These are phyloP conservation scores for Cephus cinctus DNA, from an alignment of 1,140 invertebrate genomes.

Conservation along the genomic window DNA sequence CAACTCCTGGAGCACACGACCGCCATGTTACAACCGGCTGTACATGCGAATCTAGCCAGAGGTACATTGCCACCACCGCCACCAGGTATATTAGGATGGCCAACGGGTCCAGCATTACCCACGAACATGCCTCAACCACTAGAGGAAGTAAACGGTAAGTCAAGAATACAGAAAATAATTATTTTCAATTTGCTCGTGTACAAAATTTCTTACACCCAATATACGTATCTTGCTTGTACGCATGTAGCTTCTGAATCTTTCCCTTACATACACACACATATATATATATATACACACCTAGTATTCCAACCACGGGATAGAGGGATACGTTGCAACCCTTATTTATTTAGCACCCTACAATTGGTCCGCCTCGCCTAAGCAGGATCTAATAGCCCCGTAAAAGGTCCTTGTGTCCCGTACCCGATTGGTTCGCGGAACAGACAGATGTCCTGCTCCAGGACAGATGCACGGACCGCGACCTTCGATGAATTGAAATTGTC, in stretches of 20 bases:
- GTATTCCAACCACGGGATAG: constrained; percentile 5
- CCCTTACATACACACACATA: not conserved
- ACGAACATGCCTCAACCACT: constrained; percentile 37
- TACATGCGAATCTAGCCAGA: constrained; percentile 44
- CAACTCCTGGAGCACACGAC: constrained; percentile 51
- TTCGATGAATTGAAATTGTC: constrained; percentile 50
- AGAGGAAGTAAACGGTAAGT: constrained; percentile 51
- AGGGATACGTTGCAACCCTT: constrained; percentile 40
- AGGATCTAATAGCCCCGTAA: constrained; percentile 57
- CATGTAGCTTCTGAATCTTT: constrained; percentile 2
- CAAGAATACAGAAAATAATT: not conserved
- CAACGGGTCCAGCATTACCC: constrained; percentile 33
- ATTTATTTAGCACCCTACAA: constrained; percentile 57
- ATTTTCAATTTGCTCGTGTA: not conserved
- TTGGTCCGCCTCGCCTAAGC: constrained; percentile 51
- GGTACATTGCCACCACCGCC: constrained; percentile 35
- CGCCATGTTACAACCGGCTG: constrained; percentile 45
- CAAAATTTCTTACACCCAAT: not conserved
- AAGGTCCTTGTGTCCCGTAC: constrained; percentile 42
- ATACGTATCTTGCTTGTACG: too few species aligned
- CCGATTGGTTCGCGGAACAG: constrained; percentile 41
- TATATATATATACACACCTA: not conserved
- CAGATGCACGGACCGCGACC: constrained; percentile 41
- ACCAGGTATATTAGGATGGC: constrained; percentile 43
- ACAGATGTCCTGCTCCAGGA: constrained; percentile 48